Conservation (phyloP, 2,797 vertebrate genomes). For the Scleropages formosus region DNA sequence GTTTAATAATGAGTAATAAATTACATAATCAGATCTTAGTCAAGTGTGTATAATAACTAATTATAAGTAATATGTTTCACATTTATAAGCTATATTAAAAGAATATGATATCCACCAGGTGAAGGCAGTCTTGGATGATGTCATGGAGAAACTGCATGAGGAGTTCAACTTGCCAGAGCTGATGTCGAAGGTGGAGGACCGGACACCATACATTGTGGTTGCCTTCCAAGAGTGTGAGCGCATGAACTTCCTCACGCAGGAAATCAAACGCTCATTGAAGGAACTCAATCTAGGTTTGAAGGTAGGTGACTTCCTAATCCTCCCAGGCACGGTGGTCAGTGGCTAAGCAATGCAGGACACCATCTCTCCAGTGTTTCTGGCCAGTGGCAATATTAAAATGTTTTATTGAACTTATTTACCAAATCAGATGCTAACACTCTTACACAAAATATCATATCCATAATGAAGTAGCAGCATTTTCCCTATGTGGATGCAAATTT, state of each 20-base stretch:
- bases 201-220: conserved; percentile 84
- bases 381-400: not conserved
- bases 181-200: conserved; percentile 78
- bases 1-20: too few species aligned
- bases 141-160: conserved; percentile 81
- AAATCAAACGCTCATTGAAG: conserved; percentile 75
- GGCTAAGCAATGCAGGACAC: not conserved
- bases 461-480: conserved; percentile 18
- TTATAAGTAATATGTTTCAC: not conserved
- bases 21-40: too few species aligned
- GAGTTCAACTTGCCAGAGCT: conserved; percentile 86
- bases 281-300: conserved; percentile 85
- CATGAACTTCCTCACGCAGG: conserved; percentile 83
- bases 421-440: conserved; percentile 3
- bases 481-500: conserved; percentile 13
- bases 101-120: conserved; percentile 66
- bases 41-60: not conserved
- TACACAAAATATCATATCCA: not conserved
- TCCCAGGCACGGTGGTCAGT: not conserved
- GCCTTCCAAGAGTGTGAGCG: conserved; percentile 90
- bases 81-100: not conserved
- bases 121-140: conserved; percentile 77
- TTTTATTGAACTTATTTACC: conserved; percentile 6
- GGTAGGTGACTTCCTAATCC: conserved; percentile 59
- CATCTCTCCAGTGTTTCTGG: not conserved